phyloP scores from a whole-genome alignment of 2,888 invertebrate species.

The Drosophila nr. medialis region DNA sequence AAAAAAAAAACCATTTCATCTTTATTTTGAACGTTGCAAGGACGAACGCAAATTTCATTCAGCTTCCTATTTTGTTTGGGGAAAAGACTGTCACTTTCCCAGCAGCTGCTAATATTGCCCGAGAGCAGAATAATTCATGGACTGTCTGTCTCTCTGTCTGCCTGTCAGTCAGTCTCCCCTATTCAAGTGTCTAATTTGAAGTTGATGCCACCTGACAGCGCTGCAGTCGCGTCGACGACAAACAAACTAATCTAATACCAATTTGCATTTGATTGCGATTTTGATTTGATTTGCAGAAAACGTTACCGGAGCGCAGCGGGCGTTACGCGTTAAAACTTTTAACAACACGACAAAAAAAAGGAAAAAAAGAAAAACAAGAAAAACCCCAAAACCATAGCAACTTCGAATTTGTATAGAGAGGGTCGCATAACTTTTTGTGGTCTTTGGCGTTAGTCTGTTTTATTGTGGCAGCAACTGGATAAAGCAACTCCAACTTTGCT shows the following conservation, averaged over 20 bases:
- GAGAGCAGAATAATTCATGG: conserved; percentile 15
- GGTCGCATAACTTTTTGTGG: conserved; percentile 61
- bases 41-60: conserved; percentile 58
- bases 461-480: conserved; percentile 38
- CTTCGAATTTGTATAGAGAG: conserved; percentile 33
- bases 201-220: conserved; percentile 55
- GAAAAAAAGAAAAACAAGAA: conserved; percentile 5
- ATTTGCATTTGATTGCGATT: conserved; percentile 79
- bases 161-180: background rate
- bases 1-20: background rate
- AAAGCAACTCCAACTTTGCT: conserved; percentile 52
- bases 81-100: conserved; percentile 58
- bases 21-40: conserved; percentile 29
- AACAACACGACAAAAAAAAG: conserved; percentile 33
- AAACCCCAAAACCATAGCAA: conserved; percentile 42
- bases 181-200: conserved; percentile 57
- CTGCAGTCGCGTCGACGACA: conserved; percentile 48
- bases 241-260: conserved; percentile 79
- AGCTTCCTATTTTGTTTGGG: conserved; percentile 29
- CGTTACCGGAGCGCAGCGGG: conserved; percentile 14
- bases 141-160: conserved; percentile 16
- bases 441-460: conserved; percentile 43
- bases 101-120: conserved; percentile 59
- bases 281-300: conserved; percentile 65
- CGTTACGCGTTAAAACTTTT: conserved; percentile 58